These are phyloP conservation scores for Rhinolophus ferrumequinum DNA, from an alignment of 2,113 vertebrate genomes.

Conservation along the genomic window DNA sequence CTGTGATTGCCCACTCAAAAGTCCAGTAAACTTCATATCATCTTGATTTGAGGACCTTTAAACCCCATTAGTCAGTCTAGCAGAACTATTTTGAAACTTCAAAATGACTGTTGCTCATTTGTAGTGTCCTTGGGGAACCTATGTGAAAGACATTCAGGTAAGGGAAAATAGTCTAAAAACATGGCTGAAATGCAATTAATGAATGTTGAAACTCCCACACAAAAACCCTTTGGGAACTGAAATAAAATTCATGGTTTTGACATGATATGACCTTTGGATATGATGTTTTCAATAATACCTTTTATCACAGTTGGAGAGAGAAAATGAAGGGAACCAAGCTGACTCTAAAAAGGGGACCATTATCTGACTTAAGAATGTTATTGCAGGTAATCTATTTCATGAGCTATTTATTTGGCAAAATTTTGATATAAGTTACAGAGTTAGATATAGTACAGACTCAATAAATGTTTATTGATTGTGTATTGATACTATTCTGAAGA, in stretches of 20 bases:
- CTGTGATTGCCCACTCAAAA: conserved; percentile 15
- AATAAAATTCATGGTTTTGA: conserved; percentile 57
- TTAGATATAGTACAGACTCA: background rate
- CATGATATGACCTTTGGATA: conserved; percentile 47
- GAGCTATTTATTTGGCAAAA: background rate
- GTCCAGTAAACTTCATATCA: conserved; percentile 41
- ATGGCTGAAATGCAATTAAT: conserved; percentile 41
- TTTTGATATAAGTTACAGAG: background rate
- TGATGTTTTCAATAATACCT: conserved; percentile 25
- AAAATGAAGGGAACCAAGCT: conserved; percentile 14
- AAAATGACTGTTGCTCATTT: conserved; percentile 62
- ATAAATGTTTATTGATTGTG: background rate
- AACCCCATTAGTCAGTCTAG: conserved; percentile 51
- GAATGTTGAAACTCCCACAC: conserved; percentile 44
- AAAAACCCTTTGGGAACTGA: conserved; percentile 18
- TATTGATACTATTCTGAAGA: conserved; percentile 38
- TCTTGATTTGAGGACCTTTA: conserved; percentile 58
- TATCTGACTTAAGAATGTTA: background rate
- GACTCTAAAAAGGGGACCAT: background rate
- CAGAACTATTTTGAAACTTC: conserved; percentile 60
- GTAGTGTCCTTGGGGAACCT: conserved; percentile 52
- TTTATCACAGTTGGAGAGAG: conserved; percentile 46
- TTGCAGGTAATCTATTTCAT: background rate
- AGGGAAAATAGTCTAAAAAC: conserved; percentile 43
- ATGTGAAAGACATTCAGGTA: conserved; percentile 53